These are phyloP conservation scores for Pteronotus mesoamericanus DNA, from an alignment of 2,797 vertebrate species.

Conservation along the genomic window DNA sequence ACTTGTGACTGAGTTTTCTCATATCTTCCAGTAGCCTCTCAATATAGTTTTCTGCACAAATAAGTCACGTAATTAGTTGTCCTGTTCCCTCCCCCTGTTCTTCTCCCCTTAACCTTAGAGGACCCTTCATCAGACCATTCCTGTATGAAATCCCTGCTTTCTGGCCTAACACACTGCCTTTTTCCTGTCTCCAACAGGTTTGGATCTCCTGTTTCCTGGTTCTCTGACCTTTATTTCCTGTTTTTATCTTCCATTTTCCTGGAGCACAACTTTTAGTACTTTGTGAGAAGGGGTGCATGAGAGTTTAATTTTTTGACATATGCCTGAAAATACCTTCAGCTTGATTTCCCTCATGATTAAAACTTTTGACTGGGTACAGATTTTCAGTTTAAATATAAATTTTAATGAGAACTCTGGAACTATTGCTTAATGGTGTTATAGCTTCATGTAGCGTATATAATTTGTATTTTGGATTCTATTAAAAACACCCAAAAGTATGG, in stretches of 20 bases:
- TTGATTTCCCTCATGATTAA: neutral
- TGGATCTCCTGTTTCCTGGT: neutral
- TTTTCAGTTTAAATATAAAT: neutral
- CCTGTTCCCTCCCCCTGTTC: accelerated
- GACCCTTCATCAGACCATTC: neutral
- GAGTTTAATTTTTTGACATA: neutral
- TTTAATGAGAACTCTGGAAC: neutral
- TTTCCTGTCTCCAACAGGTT: neutral
- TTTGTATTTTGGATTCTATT: neutral
- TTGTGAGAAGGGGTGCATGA: neutral
- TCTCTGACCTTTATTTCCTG: neutral
- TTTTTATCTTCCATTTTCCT: conserved; percentile 8
- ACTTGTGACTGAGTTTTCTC: neutral
- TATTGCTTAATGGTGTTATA: neutral
- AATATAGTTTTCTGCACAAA: neutral
- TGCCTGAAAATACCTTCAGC: conserved; percentile 1
- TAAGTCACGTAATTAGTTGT: neutral
- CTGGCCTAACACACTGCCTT: neutral
- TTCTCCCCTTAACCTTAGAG: neutral
- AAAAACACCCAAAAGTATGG: neutral
- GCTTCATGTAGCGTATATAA: neutral
- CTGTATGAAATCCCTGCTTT: neutral
- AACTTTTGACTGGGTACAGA: neutral
- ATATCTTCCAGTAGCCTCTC: neutral
- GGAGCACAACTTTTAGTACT: neutral